Evolutionary conservation across 2,797 vertebrate genomes (phyloP).

Genomic region (Lutjanus argentimaculatus): DNA sequence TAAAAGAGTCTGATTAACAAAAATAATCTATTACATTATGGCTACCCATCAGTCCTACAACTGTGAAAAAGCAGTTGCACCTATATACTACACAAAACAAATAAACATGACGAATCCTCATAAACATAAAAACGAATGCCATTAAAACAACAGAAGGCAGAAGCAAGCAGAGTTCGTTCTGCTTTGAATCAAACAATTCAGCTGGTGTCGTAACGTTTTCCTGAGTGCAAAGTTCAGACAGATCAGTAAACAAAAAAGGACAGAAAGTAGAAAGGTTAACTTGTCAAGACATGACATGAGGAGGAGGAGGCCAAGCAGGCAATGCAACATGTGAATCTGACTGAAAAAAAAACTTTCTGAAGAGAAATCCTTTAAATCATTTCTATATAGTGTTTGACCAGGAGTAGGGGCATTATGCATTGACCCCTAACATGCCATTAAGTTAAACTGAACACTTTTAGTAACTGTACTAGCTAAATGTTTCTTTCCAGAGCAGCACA

Average conservation of each 20-base stretch:
- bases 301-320: not conserved
- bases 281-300: not conserved
- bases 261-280: too few species aligned
- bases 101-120: slow-evolving; percentile 29
- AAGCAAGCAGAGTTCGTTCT: slow-evolving; percentile 42
- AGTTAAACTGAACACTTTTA: not conserved
- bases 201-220: slow-evolving; percentile 78
- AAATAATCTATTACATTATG: slow-evolving; percentile 58
- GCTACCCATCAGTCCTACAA: slow-evolving; percentile 30
- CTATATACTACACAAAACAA: slow-evolving; percentile 43
- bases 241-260: slow-evolving; percentile 45
- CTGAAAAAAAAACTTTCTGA: not conserved
- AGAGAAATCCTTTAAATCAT: not conserved
- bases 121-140: slow-evolving; percentile 20
- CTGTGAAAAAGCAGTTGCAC: slow-evolving; percentile 32
- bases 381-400: slow-evolving; percentile 9
- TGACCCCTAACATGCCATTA: not conserved
- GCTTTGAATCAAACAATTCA: slow-evolving; percentile 60
- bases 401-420: not conserved
- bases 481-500: slow-evolving; percentile 29
- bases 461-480: slow-evolving; percentile 21
- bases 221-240: slow-evolving; percentile 79
- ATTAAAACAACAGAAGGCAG: slow-evolving; percentile 39
- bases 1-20: slow-evolving; percentile 63
- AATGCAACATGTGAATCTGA: not conserved